A percentile compares a stretch with the other conserved stretches of the same genome.
phyloP scores from a whole-genome alignment of 2,113 vertebrate genomes.

The Microtus ochrogaster region DNA sequence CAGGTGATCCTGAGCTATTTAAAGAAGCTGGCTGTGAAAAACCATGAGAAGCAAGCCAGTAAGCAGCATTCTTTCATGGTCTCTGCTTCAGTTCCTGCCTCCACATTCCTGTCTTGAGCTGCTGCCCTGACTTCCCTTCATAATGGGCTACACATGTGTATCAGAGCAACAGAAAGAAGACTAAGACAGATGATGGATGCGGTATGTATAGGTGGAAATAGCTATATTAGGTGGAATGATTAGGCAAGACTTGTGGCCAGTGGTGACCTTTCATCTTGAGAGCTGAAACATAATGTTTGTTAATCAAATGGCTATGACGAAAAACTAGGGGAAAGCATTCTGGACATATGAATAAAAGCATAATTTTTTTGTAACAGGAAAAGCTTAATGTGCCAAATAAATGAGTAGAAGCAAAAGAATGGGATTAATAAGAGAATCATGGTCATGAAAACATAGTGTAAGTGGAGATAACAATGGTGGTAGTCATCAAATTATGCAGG shows the following conservation, averaged over 20 bases:
- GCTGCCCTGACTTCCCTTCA: neutral
- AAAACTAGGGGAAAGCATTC: neutral
- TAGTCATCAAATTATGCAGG: neutral
- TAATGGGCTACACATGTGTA: neutral
- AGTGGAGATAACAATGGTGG: neutral
- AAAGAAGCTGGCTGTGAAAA: neutral
- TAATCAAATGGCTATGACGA: neutral
- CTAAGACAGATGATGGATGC: neutral
- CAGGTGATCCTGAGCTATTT: neutral
- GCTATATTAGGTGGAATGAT: neutral
- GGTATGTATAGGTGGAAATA: neutral
- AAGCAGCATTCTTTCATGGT: neutral
- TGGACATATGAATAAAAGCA: neutral
- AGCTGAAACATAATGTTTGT: neutral
- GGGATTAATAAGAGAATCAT: neutral
- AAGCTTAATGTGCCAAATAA: neutral
- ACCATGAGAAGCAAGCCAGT: neutral
- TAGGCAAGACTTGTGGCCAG: neutral
- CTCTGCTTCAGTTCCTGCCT: neutral
- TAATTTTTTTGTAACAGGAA: neutral
- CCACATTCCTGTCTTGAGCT: neutral
- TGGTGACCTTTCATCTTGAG: neutral
- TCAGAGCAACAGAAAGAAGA: neutral
- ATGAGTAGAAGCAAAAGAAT: slow-evolving; percentile 2
- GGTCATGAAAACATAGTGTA: neutral